phyloP scores from a whole-genome alignment of 2,113 vertebrate genomes.

The Anthoscopus minutus region DNA sequence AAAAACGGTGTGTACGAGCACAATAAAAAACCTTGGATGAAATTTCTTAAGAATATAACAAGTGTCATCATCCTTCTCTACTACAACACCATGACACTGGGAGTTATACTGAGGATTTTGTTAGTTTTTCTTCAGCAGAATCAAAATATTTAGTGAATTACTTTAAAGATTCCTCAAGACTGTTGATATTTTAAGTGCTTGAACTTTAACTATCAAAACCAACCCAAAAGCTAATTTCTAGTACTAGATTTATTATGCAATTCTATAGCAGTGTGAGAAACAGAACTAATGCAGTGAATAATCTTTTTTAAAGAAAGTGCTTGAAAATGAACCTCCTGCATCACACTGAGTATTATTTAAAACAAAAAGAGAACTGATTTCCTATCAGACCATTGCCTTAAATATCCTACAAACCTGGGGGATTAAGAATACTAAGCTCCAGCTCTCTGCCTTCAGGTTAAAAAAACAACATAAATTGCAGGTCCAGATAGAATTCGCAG shows the following conservation, averaged over 20 bases:
- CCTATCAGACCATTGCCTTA: slow-evolving; percentile 12
- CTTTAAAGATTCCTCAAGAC: slow-evolving; percentile 68
- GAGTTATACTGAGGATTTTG: slow-evolving; percentile 64
- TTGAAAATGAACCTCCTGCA: slow-evolving; percentile 49
- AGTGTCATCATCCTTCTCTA: too few relatives aligned
- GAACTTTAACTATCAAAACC: slow-evolving; percentile 68
- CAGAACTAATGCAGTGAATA: slow-evolving; percentile 50
- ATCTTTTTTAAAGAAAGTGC: slow-evolving; percentile 54
- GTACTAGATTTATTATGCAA: slow-evolving; percentile 61
- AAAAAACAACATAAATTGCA: neutral
- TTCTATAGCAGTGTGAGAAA: slow-evolving; percentile 56
- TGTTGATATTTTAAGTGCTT: slow-evolving; percentile 64
- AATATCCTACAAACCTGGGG: neutral
- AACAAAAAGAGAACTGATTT: slow-evolving; percentile 3
- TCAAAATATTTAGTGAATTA: slow-evolving; percentile 78
- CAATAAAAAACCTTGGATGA: too few relatives aligned
- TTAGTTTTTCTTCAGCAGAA: slow-evolving; percentile 76
- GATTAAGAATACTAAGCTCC: neutral
- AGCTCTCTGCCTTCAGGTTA: neutral
- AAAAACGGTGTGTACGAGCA: too few relatives aligned
- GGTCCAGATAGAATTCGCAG: slow-evolving; percentile 21
- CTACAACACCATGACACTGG: slow-evolving; percentile 45
- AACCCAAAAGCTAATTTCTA: slow-evolving; percentile 58
- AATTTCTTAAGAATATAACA: too few relatives aligned
- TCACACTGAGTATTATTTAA: slow-evolving; percentile 24